These are phyloP conservation scores for Pinctada fucata DNA, from an alignment of 2,888 invertebrate species.

Conservation along the genomic window DNA sequence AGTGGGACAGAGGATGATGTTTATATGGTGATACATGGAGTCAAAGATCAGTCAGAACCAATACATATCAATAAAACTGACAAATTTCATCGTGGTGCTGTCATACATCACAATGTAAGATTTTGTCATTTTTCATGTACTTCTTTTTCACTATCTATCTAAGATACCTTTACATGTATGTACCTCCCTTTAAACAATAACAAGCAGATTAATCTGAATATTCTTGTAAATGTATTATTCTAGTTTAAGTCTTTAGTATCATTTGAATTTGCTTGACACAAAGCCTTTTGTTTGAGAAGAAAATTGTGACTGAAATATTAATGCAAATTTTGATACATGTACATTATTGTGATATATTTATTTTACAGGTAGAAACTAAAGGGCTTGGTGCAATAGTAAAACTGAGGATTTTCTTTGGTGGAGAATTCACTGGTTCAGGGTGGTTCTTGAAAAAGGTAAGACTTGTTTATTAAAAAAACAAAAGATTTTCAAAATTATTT, in stretches of 20 bases:
- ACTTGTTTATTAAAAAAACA: neutral
- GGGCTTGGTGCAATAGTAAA: slow-evolving; percentile 67
- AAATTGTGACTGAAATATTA: too few species aligned
- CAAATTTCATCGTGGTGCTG: slow-evolving; percentile 59
- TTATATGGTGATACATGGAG: slow-evolving; percentile 68
- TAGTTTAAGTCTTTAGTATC: too few species aligned
- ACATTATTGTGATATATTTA: neutral
- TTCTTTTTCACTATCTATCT: too few species aligned
- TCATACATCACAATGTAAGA: slow-evolving; percentile 61
- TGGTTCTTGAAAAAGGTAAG: slow-evolving; percentile 70
- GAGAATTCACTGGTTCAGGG: slow-evolving; percentile 57
- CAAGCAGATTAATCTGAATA: too few species aligned
- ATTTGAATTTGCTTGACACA: too few species aligned
- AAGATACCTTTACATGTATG: neutral
- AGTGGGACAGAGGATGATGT: slow-evolving; percentile 63
- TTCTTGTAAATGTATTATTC: too few species aligned
- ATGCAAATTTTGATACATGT: too few species aligned
- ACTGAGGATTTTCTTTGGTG: slow-evolving; percentile 62
- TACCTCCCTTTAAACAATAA: neutral
- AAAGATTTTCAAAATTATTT: neutral
- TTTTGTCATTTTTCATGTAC: too few species aligned
- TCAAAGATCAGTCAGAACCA: slow-evolving; percentile 65
- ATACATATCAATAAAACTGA: slow-evolving; percentile 60
- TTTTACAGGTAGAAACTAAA: slow-evolving; percentile 54
- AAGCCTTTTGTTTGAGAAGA: too few species aligned